Evolutionary conservation across 2,113 vertebrate species (phyloP), one percentile per base, ranked within the genome.

Genomic region (Crotalus horridus): DNA sequence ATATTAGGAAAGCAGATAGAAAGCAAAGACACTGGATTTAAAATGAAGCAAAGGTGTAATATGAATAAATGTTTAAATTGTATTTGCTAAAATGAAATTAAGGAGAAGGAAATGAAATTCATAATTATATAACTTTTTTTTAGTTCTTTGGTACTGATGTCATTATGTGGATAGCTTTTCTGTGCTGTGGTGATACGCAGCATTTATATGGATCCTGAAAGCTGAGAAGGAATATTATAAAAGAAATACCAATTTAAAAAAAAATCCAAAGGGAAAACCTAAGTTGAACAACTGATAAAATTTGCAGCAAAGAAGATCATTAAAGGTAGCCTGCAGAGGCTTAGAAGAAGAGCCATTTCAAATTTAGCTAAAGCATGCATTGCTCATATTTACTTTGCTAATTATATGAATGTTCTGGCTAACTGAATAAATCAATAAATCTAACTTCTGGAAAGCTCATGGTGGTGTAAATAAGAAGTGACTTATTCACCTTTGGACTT

Each of bases 381-480:
- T 4, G 0, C 4, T 94, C 43, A 91, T 87, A 94, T 69, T 88
- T 92, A 93, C 61, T 94, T 93, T 4, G 3, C 4, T 94, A 93
- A 94, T 95, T 92, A 93, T 96, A 95, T 93, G 46, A 96, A 87
- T 87, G 12, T 89, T 90, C 86, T 96, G 21, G 26, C 58, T 93
- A 94, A 85, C 48, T 85, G 64, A 95, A 92, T 51, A 85, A 96
- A 95, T 93, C 85, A 90, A 91, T 90, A 87, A 51, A 86, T 93
- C 93, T 64, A 93, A 90, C 24, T 59, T 95, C 94, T 94, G 58
- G 90, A 93, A 88, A 20, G 33, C 92, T 96, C 56, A 90, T 59
- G 81, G 33, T 89, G 17, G 11, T 17, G 88, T 95, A 95, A 94
- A 95, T 0, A 1, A 20, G 6, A 95, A 94, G 89, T 1, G 46